Conservation (phyloP, 2,888 invertebrate genomes). For the Ectemnius cavifrons region DNA sequence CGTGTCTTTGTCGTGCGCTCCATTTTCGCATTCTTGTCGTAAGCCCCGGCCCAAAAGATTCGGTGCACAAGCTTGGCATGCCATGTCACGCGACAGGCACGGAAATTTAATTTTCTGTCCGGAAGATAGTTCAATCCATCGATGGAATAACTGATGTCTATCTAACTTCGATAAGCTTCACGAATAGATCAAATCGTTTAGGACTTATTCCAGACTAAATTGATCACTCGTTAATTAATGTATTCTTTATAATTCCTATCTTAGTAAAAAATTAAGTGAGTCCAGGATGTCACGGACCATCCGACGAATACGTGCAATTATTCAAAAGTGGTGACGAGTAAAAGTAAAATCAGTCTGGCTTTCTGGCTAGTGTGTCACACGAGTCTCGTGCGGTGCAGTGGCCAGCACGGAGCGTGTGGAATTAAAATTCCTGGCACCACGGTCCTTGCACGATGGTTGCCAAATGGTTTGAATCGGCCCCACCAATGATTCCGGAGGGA, state of each 20-base stretch:
- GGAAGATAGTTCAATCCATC: slow-evolving; percentile 46
- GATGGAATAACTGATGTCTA: no score
- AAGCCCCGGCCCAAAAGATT: slow-evolving; percentile 56
- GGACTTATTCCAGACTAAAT: no score
- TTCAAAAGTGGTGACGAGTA: slow-evolving; percentile 69
- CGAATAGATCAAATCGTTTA: no score
- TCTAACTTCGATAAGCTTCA: no score
- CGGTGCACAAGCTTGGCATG: slow-evolving; percentile 73
- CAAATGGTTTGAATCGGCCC: slow-evolving; percentile 75
- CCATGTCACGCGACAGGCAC: slow-evolving; percentile 71
- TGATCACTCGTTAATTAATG: no score
- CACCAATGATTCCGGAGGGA: slow-evolving; percentile 65
- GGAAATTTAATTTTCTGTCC: slow-evolving; percentile 74
- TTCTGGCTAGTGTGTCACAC: slow-evolving; percentile 48
- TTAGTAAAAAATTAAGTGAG: slow-evolving; percentile 11
- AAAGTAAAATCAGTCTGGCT: slow-evolving; percentile 70
- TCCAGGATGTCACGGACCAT: neutral
- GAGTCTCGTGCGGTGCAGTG: slow-evolving; percentile 21
- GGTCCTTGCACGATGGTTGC: slow-evolving; percentile 69
- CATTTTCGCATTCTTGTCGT: slow-evolving; percentile 43
- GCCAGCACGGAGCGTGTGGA: slow-evolving; percentile 43
- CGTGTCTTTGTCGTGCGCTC: slow-evolving; percentile 31
- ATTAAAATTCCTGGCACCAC: slow-evolving; percentile 74
- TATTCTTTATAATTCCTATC: no score
- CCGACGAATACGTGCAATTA: neutral